These are phyloP conservation scores for Agrilus mali DNA, from an alignment of 2,888 invertebrate species.

Conservation along the genomic window DNA sequence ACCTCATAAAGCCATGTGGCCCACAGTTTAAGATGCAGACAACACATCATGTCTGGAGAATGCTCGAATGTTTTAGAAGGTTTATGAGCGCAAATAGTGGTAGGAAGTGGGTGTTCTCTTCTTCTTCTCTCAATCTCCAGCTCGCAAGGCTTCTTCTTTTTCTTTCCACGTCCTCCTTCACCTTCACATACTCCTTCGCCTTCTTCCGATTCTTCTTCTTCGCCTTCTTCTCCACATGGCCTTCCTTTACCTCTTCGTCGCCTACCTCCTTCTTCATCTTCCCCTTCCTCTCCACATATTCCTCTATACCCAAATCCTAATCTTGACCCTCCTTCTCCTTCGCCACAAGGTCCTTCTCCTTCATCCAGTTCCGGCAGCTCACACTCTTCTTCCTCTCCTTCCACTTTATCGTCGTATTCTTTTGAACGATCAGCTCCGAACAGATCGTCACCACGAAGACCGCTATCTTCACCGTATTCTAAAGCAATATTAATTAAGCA, in stretches of 20 bases:
- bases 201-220: not conserved
- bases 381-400: not conserved
- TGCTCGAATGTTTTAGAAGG: conserved; percentile 23
- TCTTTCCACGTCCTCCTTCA: conserved; percentile 1
- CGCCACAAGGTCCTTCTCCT: not conserved
- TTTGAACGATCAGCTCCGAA: not conserved
- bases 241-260: not conserved
- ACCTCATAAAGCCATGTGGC: conserved; percentile 29
- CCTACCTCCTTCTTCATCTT: not conserved
- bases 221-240: not conserved
- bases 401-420: not conserved
- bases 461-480: not conserved
- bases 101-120: not conserved
- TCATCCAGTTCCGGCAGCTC: not conserved
- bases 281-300: not conserved
- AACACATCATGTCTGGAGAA: conserved; percentile 25
- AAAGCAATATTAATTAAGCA: not conserved
- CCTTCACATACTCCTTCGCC: not conserved
- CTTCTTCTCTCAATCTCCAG: conserved; percentile 1
- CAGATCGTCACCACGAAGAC: not conserved
- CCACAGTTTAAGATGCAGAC: conserved; percentile 29
- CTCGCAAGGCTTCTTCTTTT: conserved; percentile 1
- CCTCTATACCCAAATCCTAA: not conserved
- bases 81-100: conserved; percentile 17
- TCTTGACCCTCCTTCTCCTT: not conserved